Evolutionary conservation across 2,888 invertebrate species (phyloP).

Genomic region (Orchesellides sinensis): DNA sequence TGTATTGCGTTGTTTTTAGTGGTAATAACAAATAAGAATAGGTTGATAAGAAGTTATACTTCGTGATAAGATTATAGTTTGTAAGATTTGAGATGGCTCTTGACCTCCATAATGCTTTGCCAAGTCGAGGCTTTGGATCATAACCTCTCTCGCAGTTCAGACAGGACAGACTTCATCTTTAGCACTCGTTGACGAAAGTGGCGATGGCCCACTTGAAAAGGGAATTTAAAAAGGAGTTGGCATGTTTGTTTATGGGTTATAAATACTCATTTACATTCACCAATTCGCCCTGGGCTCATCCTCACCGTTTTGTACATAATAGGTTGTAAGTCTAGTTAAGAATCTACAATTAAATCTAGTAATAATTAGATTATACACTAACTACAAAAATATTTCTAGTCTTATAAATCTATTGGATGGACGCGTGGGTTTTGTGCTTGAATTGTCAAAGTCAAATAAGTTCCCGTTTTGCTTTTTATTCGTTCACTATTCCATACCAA

Average conservation of each 20-base stretch:
- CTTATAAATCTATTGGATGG: background rate
- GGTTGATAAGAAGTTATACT: too few species aligned
- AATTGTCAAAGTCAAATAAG: too few species aligned
- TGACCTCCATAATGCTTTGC: background rate
- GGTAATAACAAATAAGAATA: too few species aligned
- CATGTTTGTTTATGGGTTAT: background rate
- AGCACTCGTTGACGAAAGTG: slow-evolving; percentile 14
- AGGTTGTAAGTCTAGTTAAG: slow-evolving; percentile 27
- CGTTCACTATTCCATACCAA: background rate
- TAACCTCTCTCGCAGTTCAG: too few species aligned
- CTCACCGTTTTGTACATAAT: slow-evolving; percentile 59
- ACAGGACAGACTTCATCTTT: background rate
- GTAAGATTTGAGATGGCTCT: slow-evolving; percentile 39
- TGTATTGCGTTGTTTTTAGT: too few species aligned
- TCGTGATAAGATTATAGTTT: too few species aligned
- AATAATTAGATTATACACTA: background rate
- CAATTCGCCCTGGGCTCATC: slow-evolving; percentile 57
- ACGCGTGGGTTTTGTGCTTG: background rate
- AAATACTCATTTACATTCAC: background rate
- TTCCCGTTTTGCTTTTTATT: background rate
- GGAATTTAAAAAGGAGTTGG: slow-evolving; percentile 44
- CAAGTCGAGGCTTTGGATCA: too few species aligned
- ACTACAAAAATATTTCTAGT: slow-evolving; percentile 29
- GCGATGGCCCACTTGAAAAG: slow-evolving; percentile 41
- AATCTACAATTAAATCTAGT: background rate